These are phyloP conservation scores for Buathra laborator DNA, from an alignment of 2,888 invertebrate species.

Conservation along the genomic window DNA sequence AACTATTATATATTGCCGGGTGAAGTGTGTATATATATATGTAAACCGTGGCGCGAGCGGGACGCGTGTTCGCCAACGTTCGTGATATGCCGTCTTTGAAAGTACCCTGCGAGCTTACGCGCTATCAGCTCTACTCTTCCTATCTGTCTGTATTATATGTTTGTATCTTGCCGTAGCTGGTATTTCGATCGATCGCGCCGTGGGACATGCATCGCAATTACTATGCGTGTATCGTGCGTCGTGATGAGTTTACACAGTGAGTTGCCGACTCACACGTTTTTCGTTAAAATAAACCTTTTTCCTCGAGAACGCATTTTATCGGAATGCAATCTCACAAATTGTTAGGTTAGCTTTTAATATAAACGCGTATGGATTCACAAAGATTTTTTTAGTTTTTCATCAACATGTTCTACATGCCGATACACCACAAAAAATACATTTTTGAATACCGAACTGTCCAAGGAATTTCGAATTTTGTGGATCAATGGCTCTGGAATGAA, in stretches of 20 bases:
- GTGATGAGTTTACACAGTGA: background rate
- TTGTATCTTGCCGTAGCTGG: constrained; percentile 1
- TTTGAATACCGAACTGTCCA: background rate
- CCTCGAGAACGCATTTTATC: too few species aligned
- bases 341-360: too few species aligned
- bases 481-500: background rate
- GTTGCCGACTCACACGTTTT: too few species aligned
- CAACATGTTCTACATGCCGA: too few species aligned
- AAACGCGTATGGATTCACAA: too few species aligned
- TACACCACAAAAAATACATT: background rate
- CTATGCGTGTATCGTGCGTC: constrained; percentile 28
- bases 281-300: too few species aligned
- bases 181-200: constrained; percentile 45
- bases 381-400: too few species aligned
- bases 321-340: too few species aligned
- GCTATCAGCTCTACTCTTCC: constrained; percentile 50
- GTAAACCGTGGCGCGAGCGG: constrained; percentile 22
- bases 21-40: constrained; percentile 17
- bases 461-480: background rate
- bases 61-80: constrained; percentile 47
- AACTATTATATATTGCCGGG: constrained; percentile 40
- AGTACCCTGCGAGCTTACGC: constrained; percentile 34
- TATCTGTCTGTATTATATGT: constrained; percentile 27
- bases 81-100: constrained; percentile 36
- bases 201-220: constrained; percentile 56